Evolutionary conservation across 2,888 invertebrate genomes (phyloP), one percentile per base, ranked within the genome.

Genomic region (Anoplius nigerrimus): DNA sequence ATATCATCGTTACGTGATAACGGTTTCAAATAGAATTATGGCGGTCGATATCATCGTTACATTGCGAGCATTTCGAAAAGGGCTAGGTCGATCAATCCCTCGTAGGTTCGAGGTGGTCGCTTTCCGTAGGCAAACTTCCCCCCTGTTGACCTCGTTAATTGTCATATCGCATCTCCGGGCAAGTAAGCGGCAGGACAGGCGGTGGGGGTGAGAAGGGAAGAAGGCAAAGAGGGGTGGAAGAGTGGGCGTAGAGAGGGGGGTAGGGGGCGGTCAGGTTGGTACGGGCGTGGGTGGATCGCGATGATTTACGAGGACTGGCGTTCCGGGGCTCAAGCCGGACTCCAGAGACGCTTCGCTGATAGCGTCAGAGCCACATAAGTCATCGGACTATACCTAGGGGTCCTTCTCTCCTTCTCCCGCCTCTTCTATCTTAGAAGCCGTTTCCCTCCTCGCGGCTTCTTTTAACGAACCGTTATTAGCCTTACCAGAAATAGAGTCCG

Each of bases 351-450:
- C 84, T 81, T 85, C 76, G 83, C 87, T 88, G 88, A 88, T 88
- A 88, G 86, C 88, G 88, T 87, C 88, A 86, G 87, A 86, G 82
- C 84, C 84, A 87, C 88, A 87, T 88, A 88, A 88, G 87, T 88
- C 88, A 88, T 88, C 87, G 87, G 86, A 84, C 86, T 86, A 74
- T 79, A 87, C 86, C 86, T 84, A 85, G 80, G 82, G 85, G 70
- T 82, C 78, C 74, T 74, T 76, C 74, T 74, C 62, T 65, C 67
- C 66, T 75, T 68, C 71, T 73, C 62, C 74, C 65, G 69, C 72
- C 67, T 55, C 56, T 55, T 57, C 59, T 64, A 57, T 70, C 55
- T 53, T 34, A 34, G 34, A 34, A n/a, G n/a, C 21, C 20, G 8
- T 13, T 48, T 34, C 8, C 46, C 13, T 58, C 56, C 63, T 58